Evolutionary conservation across 1,140 invertebrate genomes (phyloP).

Genomic region (Tetraneura akinire): DNA sequence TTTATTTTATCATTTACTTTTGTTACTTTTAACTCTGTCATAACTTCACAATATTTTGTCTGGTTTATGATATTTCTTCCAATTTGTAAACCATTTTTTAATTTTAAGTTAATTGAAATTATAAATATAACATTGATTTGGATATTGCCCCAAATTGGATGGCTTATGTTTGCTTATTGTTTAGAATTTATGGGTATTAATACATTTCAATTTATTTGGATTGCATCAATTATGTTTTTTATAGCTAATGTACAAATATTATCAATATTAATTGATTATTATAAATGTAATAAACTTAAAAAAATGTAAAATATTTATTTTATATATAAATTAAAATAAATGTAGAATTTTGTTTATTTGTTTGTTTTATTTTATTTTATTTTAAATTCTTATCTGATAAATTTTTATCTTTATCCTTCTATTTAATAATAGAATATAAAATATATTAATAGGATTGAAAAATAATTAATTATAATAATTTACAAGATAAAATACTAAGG

Average conservation of each 20-base stretch:
- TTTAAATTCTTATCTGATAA: no score
- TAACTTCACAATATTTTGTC: conserved; percentile 97
- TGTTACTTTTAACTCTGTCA: conserved; percentile 93
- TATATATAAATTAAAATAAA: not conserved
- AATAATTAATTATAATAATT: no score
- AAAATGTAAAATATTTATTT: conserved; percentile 30
- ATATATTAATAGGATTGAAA: no score
- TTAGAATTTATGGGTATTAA: conserved; percentile 87
- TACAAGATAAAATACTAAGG: no score
- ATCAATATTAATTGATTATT: conserved; percentile 67
- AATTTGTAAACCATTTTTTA: conserved; percentile 70
- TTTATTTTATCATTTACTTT: conserved; percentile 85
- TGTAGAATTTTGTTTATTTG: no score
- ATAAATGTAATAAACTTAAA: conserved; percentile 55
- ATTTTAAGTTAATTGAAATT: conserved; percentile 62
- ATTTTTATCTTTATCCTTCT: no score
- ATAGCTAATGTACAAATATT: conserved; percentile 74
- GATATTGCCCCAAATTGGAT: conserved; percentile 77
- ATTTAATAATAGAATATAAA: no score
- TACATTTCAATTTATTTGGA: conserved; percentile 78
- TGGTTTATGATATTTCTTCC: conserved; percentile 93
- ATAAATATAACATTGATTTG: conserved; percentile 66
- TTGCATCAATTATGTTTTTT: conserved; percentile 78
- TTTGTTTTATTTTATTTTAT: no score
- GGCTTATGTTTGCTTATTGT: conserved; percentile 88